Percentiles rank a stretch among this genome's conserved stretches.
phyloP scores from a whole-genome alignment of 2,113 vertebrate genomes.

The Formicarius rufipectus region DNA sequence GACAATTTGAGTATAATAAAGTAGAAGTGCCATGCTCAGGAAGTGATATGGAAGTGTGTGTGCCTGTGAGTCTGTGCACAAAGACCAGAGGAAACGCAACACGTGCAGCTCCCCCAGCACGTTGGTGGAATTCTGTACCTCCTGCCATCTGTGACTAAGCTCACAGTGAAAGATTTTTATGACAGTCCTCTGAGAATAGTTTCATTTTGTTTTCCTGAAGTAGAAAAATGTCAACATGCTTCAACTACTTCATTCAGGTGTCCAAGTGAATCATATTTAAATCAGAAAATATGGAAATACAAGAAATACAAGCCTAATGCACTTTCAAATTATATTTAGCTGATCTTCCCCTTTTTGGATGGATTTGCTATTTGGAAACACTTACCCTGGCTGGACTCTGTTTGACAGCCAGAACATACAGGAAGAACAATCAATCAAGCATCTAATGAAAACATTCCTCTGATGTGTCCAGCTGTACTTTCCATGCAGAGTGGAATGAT shows the following conservation, averaged over 20 bases:
- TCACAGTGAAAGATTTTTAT: not conserved
- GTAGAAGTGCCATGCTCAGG: not conserved
- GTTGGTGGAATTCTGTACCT: slow-evolving; percentile 33
- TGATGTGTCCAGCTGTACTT: not conserved
- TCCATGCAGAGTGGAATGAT: not conserved
- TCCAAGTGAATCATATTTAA: slow-evolving; percentile 4
- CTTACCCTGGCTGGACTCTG: not conserved
- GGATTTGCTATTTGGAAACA: slow-evolving; percentile 32
- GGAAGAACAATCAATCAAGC: not conserved
- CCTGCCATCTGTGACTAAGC: slow-evolving; percentile 2
- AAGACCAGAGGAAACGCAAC: not conserved
- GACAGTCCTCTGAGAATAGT: not conserved
- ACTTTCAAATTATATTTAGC: not conserved
- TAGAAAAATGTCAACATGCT: not conserved
- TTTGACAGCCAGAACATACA: not conserved
- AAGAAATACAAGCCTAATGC: not conserved
- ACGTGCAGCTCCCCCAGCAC: not conserved
- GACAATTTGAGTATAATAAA: not conserved
- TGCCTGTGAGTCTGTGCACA: not conserved
- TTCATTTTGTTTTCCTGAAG: slow-evolving; percentile 31
- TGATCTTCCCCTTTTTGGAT: slow-evolving; percentile 38
- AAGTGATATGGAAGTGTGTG: not conserved
- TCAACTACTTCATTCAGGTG: not conserved
- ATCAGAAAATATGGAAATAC: not conserved
- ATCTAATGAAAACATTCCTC: not conserved